phyloP scores from a whole-genome alignment of 2,113 vertebrate species.

The Bos indicus region DNA sequence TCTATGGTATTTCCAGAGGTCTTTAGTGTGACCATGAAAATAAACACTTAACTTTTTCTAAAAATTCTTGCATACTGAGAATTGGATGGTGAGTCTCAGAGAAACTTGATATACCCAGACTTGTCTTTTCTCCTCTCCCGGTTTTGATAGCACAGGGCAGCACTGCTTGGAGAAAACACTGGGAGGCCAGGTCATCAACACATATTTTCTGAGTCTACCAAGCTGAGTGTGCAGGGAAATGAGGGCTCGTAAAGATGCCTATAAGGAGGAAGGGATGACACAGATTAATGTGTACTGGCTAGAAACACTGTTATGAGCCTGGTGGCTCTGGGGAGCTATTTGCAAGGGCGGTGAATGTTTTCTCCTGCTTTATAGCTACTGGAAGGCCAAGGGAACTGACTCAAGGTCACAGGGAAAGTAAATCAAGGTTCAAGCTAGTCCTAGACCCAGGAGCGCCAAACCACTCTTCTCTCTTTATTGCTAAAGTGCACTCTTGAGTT shows the following conservation, averaged over 20 bases:
- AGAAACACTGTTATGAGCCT: slow-evolving; percentile 36
- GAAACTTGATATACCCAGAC: neutral
- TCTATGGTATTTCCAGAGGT: slow-evolving; percentile 69
- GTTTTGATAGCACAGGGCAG: neutral
- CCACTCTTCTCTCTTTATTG: neutral
- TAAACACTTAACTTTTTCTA: slow-evolving; percentile 54
- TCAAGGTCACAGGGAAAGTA: slow-evolving; percentile 56
- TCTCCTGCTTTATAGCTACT: slow-evolving; percentile 55
- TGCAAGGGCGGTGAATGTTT: slow-evolving; percentile 54
- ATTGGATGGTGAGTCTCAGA: neutral
- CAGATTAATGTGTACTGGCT: slow-evolving; percentile 22
- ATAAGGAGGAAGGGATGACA: neutral
- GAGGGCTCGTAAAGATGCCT: slow-evolving; percentile 30
- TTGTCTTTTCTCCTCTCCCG: neutral
- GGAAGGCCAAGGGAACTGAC: slow-evolving; percentile 46
- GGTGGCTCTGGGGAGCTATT: slow-evolving; percentile 48
- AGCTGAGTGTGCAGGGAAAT: neutral
- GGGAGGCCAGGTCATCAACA: neutral
- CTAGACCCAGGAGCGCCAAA: neutral
- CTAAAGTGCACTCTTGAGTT: neutral
- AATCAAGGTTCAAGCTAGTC: slow-evolving; percentile 36
- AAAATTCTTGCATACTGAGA: slow-evolving; percentile 59
- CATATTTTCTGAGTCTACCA: neutral
- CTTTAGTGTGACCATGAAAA: slow-evolving; percentile 46
- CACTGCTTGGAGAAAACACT: neutral